phyloP scores from a whole-genome alignment of 2,888 invertebrate genomes.

The Chloroclystis v-ata region DNA sequence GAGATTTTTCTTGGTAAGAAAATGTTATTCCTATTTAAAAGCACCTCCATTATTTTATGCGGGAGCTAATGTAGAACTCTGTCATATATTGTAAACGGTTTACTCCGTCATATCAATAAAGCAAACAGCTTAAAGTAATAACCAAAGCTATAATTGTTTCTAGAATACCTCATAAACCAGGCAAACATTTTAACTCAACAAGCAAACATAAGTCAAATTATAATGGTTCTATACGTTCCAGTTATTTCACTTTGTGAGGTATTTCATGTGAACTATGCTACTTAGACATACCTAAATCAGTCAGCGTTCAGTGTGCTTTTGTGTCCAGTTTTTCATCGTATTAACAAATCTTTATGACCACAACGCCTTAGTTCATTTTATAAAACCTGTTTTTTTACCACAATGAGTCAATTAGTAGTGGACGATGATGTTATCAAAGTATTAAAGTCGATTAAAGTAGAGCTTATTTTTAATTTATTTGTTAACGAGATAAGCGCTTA shows the following conservation, averaged over 20 bases:
- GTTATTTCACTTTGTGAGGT: slow-evolving; percentile 18
- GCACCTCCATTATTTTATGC: no score
- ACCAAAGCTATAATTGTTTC: slow-evolving; percentile 27
- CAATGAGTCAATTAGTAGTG: no score
- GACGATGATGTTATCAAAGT: no score
- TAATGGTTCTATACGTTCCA: slow-evolving; percentile 29
- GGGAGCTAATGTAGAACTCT: no score
- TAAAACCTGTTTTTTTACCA: no score
- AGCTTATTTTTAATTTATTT: no score
- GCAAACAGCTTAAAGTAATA: not conserved
- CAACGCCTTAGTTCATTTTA: no score
- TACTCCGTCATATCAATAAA: not conserved
- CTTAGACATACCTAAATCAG: slow-evolving; percentile 11
- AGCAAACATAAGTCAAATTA: slow-evolving; percentile 34
- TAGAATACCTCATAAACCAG: slow-evolving; percentile 34
- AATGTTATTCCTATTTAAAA: no score
- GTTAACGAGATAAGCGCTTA: no score
- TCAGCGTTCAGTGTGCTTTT: slow-evolving; percentile 1
- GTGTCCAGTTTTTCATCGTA: slow-evolving; percentile 1
- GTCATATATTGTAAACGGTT: not conserved
- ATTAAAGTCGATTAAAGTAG: no score
- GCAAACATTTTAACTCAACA: slow-evolving; percentile 29
- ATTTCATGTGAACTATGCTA: slow-evolving; percentile 23
- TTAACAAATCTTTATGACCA: no score
- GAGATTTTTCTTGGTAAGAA: no score